These are phyloP conservation scores for Drosophila merina DNA, from an alignment of 2,888 invertebrate species.

Conservation along the genomic window DNA sequence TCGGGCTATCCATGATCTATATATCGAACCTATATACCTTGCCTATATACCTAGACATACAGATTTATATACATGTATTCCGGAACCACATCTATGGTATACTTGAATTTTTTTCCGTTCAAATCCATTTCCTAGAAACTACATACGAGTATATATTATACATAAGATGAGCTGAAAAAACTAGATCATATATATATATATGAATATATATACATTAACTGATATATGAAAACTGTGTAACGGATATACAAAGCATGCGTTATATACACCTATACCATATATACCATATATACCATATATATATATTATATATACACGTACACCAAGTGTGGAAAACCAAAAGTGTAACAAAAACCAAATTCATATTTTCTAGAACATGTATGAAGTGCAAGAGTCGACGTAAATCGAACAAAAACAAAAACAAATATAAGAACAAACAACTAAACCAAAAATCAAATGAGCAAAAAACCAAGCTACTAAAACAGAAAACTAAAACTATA, in stretches of 20 bases:
- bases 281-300: slow-evolving; percentile 35
- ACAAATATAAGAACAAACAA: slow-evolving; percentile 19
- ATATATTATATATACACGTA: slow-evolving; percentile 47
- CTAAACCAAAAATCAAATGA: slow-evolving; percentile 41
- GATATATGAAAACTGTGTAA: slow-evolving; percentile 52
- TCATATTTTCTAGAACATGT: slow-evolving; percentile 70
- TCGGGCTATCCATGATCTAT: slow-evolving; percentile 22
- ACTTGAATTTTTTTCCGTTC: slow-evolving; percentile 20
- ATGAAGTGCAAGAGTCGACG: slow-evolving; percentile 45
- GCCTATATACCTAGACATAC: slow-evolving; percentile 46
- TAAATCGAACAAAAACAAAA: slow-evolving; percentile 29
- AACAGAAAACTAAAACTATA: slow-evolving; percentile 54
- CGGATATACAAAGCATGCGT: slow-evolving; percentile 56
- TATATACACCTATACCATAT: slow-evolving; percentile 55
- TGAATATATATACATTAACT: slow-evolving; percentile 54
- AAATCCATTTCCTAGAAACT: neutral
- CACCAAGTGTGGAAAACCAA: slow-evolving; percentile 58
- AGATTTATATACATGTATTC: slow-evolving; percentile 71
- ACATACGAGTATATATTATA: slow-evolving; percentile 10
- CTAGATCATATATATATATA: slow-evolving; percentile 60
- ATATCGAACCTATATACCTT: slow-evolving; percentile 44
- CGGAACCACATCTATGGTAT: slow-evolving; percentile 42
- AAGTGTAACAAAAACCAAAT: slow-evolving; percentile 52
- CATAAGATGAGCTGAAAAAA: slow-evolving; percentile 63
- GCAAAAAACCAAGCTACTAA: slow-evolving; percentile 21